Conservation (phyloP, 1,140 invertebrate species). For the Diachasma alloeum region DNA sequence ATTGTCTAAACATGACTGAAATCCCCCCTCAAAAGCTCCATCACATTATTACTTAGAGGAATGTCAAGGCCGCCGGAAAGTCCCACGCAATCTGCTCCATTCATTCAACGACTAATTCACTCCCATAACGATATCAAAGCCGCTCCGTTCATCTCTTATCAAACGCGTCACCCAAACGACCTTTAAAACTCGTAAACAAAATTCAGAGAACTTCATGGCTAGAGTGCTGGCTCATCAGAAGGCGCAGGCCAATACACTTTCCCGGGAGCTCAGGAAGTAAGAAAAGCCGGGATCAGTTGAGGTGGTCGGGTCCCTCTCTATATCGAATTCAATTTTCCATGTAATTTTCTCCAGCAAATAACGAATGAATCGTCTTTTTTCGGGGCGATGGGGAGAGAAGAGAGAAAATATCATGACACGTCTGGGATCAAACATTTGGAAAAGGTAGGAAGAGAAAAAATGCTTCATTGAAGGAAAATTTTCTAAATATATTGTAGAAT, state of each 20-base stretch:
- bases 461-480: too few relatives aligned
- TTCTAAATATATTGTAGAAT: too few relatives aligned
- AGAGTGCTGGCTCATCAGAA: too few relatives aligned
- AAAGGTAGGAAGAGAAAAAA: too few relatives aligned
- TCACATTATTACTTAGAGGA: neutral
- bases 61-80: slow-evolving; percentile 7
- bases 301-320: neutral
- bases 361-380: too few relatives aligned
- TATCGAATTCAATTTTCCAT: slow-evolving; percentile 34
- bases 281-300: neutral
- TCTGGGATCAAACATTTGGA: too few relatives aligned
- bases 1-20: too few relatives aligned
- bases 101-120: slow-evolving; percentile 2
- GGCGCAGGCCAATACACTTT: too few relatives aligned
- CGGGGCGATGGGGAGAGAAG: neutral
- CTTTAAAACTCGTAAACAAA: neutral
- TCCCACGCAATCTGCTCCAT: neutral
- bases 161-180: neutral
- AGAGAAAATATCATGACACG: neutral
- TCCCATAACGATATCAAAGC: too few relatives aligned
- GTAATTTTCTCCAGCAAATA: slow-evolving; percentile 14
- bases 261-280: neutral
- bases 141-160: neutral
- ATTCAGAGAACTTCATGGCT: neutral
- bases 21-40: too few relatives aligned